Evolutionary conservation across 2,113 vertebrate species (phyloP).

Genomic region (Aythya baeri): DNA sequence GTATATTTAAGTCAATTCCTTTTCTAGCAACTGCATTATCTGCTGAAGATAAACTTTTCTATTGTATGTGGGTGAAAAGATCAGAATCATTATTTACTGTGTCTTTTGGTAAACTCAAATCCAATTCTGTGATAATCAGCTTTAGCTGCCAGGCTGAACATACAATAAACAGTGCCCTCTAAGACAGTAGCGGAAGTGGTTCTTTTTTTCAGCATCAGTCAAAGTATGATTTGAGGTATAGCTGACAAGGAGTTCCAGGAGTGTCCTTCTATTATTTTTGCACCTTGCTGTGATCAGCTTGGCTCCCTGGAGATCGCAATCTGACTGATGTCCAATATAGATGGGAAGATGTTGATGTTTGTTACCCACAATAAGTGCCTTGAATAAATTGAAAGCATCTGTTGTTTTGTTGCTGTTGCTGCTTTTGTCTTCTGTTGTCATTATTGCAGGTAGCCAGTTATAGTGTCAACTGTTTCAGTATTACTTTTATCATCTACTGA

Average conservation of each 20-base stretch:
- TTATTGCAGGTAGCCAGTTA: neutral
- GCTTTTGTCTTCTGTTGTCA: neutral
- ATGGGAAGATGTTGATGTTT: neutral
- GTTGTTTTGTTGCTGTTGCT: neutral
- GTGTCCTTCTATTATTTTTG: neutral
- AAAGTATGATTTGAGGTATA: neutral
- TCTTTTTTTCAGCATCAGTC: neutral
- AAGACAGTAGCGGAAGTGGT: neutral
- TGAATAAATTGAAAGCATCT: slow-evolving; percentile 10
- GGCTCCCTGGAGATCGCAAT: neutral
- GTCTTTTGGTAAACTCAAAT: neutral
- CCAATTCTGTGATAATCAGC: neutral
- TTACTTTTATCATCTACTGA: neutral
- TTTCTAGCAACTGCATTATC: neutral
- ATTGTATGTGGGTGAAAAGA: neutral
- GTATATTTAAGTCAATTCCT: neutral
- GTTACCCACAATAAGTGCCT: neutral
- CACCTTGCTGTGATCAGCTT: neutral
- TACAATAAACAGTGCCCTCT: neutral
- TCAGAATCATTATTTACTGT: neutral
- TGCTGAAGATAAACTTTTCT: neutral
- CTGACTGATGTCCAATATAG: neutral
- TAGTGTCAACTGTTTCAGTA: neutral
- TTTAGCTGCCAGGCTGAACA: neutral
- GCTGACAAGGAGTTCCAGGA: neutral